Evolutionary conservation across 1,140 invertebrate genomes (phyloP), one percentile per base, ranked within the genome.

Genomic region (Meloidogyne hapla): DNA sequence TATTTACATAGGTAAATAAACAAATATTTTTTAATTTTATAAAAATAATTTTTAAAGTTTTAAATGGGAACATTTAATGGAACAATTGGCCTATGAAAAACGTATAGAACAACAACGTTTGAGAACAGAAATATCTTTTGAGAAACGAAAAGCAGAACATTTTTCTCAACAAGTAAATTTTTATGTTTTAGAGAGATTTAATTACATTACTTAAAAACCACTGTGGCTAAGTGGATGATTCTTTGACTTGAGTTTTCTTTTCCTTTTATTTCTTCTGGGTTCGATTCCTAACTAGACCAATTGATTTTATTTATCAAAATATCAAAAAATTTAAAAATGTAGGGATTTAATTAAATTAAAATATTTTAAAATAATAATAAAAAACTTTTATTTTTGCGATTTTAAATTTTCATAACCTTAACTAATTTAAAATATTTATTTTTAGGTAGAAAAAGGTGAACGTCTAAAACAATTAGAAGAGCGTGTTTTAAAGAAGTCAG

Each of bases 11-110:
- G 90, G 91, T 92, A 33, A 40, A 28, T 12, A 40, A 38, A 45
- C n/a, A n/a, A n/a, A n/a, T n/a, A n/a, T n/a, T n/a, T n/a, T n/a
- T n/a, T 64, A 40, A 9, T n/a, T 63, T 18, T 13, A 33, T 33
- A 23, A 13, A 69, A 40, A 38, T 28, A 21, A 66, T 18, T 67
- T 21, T 12, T 33, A 8, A 67, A 91, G 93, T 79, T 98, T 98
- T 87, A 96, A 96, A 88, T 98, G 95, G 95, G 90, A 92, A 66
- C 94, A 98, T 89, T 89, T 98, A 23, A 93, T 92, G 85, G 95
- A 97, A 88, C 90, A 94, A 83, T 89, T 97, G 74, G 87, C 92
- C 18, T 96, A 96, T 89, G 95, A 98, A 88, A 92, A 92, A 87
- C 93, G 93, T 40, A 92, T 94, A 9, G 91, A 92, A 80, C 92